Conservation (phyloP, 64 coral and sea anemone species). For the Trachythela sp. region DNA sequence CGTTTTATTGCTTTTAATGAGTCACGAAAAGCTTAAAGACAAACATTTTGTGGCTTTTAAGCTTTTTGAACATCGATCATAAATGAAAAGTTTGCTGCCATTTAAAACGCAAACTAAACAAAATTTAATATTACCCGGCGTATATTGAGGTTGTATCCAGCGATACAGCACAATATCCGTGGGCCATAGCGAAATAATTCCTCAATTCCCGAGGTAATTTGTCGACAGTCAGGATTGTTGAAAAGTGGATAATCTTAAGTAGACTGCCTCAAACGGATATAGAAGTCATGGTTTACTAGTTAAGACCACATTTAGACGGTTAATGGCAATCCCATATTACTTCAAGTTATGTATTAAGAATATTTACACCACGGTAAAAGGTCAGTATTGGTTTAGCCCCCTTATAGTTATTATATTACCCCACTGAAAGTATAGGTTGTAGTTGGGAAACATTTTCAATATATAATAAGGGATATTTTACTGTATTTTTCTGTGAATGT, state of each 20-base stretch:
- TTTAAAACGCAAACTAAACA: neutral
- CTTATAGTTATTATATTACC: neutral
- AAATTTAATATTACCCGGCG: neutral
- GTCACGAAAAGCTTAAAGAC: neutral
- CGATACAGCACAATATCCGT: neutral
- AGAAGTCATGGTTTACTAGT: neutral
- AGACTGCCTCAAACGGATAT: neutral
- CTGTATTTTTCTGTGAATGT: neutral
- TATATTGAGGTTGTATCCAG: neutral
- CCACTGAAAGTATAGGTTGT: neutral
- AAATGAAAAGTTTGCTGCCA: neutral
- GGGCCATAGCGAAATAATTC: neutral
- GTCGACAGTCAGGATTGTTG: neutral
- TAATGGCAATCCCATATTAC: neutral
- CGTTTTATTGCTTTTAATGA: neutral
- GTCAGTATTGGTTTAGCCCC: neutral
- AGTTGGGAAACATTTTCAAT: neutral
- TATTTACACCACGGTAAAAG: neutral
- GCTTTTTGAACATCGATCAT: neutral
- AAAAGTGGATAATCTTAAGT: neutral
- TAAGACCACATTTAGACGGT: neutral
- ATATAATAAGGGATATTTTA: neutral
- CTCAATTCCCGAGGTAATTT: neutral
- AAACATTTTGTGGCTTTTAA: neutral
- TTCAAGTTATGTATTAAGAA: neutral